A percentile compares a stretch with the other conserved stretches of the same genome.
These are phyloP conservation scores for Petromus typicus DNA, from an alignment of 2,113 vertebrate genomes.

Conservation along the genomic window DNA sequence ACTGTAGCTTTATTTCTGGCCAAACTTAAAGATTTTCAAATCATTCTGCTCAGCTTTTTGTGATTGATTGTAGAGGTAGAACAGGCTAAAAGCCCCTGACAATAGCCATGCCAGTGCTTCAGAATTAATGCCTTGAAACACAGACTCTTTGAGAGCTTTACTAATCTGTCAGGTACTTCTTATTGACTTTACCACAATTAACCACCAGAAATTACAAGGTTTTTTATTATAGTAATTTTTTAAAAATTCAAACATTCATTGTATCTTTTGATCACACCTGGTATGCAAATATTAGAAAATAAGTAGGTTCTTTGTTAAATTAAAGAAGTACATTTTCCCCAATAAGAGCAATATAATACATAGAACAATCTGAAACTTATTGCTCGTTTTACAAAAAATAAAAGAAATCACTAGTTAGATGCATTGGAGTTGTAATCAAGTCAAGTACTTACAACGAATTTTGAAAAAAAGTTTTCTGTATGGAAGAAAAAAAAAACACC, in stretches of 20 bases:
- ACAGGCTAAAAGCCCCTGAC: not conserved
- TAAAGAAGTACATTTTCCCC: not conserved
- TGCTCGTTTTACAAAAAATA: not conserved
- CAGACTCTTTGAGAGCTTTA: no score
- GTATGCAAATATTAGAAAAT: no score
- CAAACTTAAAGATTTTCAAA: not conserved
- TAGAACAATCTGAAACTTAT: not conserved
- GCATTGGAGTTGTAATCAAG: not conserved
- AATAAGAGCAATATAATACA: not conserved
- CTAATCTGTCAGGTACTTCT: no score
- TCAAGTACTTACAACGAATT: not conserved
- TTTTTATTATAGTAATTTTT: no score
- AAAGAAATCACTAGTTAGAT: not conserved
- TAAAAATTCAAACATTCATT: no score
- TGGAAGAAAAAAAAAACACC: no score
- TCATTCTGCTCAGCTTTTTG: not conserved
- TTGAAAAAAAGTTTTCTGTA: not conserved
- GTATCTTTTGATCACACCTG: no score
- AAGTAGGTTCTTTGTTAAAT: no score
- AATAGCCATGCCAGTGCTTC: not conserved
- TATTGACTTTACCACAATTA: no score
- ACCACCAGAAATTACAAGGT: no score
- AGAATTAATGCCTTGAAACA: not conserved
- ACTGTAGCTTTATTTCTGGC: not conserved
- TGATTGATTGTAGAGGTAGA: not conserved